Conservation (phyloP, 2,113 vertebrate genomes). For the Colossoma macropomum region DNA sequence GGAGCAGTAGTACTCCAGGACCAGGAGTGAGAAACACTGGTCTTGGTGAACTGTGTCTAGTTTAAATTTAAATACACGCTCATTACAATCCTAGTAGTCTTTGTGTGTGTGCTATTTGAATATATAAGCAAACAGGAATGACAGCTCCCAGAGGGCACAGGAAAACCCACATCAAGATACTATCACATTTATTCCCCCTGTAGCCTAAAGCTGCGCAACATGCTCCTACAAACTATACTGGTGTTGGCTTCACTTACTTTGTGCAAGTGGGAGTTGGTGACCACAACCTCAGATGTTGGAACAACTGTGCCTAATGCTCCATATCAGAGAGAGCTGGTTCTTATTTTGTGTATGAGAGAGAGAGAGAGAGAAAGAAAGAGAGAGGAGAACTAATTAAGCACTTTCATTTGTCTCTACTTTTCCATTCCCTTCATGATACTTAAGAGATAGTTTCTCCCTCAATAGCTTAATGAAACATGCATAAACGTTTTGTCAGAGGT, state of each 20-base stretch:
- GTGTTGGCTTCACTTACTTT: background rate
- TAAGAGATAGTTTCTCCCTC: no score
- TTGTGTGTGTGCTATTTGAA: background rate
- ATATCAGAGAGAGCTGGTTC: background rate
- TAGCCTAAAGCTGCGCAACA: background rate
- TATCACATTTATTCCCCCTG: background rate
- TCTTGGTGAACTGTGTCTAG: background rate
- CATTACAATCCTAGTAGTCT: background rate
- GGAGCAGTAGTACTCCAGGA: background rate
- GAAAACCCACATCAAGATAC: background rate
- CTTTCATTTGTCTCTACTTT: background rate
- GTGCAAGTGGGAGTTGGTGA: background rate
- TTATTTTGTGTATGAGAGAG: background rate
- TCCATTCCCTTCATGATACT: background rate
- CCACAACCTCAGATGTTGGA: background rate
- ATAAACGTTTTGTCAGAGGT: background rate
- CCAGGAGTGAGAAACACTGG: no score
- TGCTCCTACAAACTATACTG: background rate
- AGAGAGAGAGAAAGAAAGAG: background rate
- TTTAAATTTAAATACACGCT: background rate
- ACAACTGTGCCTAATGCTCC: background rate
- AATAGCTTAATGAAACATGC: no score
- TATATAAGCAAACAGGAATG: background rate
- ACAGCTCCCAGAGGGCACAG: background rate
- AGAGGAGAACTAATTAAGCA: background rate